These are phyloP conservation scores for Philantomba maxwellii DNA, from an alignment of 2,113 vertebrate genomes.

Conservation along the genomic window DNA sequence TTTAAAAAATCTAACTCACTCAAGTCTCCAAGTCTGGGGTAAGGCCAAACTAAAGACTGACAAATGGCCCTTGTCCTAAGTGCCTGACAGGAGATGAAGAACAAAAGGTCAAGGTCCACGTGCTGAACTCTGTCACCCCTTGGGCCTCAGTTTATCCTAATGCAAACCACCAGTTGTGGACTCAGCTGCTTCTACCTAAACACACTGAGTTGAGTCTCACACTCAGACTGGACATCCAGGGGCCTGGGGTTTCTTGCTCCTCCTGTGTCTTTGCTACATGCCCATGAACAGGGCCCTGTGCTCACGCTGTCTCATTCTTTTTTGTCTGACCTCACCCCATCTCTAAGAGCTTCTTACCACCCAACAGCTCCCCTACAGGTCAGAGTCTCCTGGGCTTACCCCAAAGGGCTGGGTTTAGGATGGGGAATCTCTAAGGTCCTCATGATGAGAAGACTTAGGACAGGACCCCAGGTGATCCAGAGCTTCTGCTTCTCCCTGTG, in stretches of 20 bases:
- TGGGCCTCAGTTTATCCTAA: neutral
- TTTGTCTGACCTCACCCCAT: neutral
- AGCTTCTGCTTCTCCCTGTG: neutral
- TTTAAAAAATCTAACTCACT: neutral
- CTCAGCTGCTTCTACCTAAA: neutral
- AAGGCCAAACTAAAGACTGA: neutral
- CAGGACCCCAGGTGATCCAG: neutral
- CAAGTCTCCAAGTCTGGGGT: neutral
- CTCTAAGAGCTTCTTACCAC: neutral
- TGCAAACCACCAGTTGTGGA: neutral
- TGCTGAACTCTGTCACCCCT: neutral
- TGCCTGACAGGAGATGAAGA: neutral
- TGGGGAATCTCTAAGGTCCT: neutral
- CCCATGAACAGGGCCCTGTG: neutral
- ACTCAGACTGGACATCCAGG: no score
- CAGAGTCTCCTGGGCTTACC: no score
- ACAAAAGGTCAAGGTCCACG: no score
- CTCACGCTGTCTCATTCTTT: no score
- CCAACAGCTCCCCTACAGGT: neutral
- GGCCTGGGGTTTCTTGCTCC: neutral
- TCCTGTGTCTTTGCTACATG: no score
- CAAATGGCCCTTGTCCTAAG: neutral
- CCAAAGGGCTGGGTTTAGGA: neutral
- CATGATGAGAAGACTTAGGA: neutral
- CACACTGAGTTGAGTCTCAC: rapidly evolving